A percentile compares a stretch with the other conserved stretches of the same genome.
Conservation (phyloP, 2,888 invertebrate species). For the Cristatella mucedo region DNA sequence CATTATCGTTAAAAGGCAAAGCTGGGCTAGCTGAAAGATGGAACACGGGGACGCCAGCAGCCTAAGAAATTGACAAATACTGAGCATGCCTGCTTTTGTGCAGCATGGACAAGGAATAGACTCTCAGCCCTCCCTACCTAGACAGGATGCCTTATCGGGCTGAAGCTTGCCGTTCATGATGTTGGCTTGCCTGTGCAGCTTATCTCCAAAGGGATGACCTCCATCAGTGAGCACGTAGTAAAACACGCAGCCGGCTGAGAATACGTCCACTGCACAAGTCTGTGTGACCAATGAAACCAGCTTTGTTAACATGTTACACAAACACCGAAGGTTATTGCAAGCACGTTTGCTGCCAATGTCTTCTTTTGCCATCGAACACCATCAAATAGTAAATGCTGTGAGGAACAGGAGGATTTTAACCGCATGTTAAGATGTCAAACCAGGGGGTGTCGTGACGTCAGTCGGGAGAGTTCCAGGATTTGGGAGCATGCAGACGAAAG, state of each 20-base stretch:
- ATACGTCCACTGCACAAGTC: slow-evolving; percentile 66
- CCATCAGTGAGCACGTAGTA: slow-evolving; percentile 83
- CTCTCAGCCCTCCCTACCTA: slow-evolving; percentile 15
- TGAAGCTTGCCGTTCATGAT: slow-evolving; percentile 47
- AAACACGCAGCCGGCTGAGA: slow-evolving; percentile 89
- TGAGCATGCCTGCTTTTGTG: slow-evolving; percentile 12
- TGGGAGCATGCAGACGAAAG: too few species aligned
- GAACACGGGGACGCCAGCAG: too few species aligned
- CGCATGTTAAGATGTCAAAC: too few species aligned
- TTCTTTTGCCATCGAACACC: too few species aligned
- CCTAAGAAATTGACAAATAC: background rate
- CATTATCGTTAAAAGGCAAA: background rate
- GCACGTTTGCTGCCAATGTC: too few species aligned
- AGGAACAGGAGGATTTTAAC: too few species aligned
- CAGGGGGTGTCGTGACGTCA: too few species aligned
- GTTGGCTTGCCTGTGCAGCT: slow-evolving; percentile 71
- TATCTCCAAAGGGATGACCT: slow-evolving; percentile 61
- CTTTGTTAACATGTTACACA: slow-evolving; percentile 7
- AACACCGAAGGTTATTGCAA: too few species aligned
- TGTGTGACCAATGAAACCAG: too few species aligned
- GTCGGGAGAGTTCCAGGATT: too few species aligned
- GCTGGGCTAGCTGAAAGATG: background rate
- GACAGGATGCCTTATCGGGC: slow-evolving; percentile 20
- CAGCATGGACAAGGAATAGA: background rate
- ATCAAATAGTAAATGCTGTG: too few species aligned